Evolutionary conservation across 1,140 invertebrate species (phyloP).

Genomic region (Caligus rogercresseyi): DNA sequence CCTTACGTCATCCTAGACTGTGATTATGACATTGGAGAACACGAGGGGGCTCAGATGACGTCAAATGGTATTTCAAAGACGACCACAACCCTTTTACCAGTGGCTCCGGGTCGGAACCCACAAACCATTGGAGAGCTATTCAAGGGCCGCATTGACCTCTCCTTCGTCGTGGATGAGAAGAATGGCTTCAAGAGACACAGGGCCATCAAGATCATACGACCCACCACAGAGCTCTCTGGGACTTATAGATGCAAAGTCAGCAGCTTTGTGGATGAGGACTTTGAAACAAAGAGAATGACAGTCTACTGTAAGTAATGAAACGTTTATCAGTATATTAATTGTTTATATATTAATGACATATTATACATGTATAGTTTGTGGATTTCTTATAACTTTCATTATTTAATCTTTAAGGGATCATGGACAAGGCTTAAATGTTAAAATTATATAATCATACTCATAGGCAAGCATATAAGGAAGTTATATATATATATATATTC

Average conservation of each 20-base stretch:
- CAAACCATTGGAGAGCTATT: conserved; percentile 16
- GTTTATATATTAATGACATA: no score
- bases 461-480: no score
- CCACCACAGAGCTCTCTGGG: conserved; percentile 50
- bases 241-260: conserved; percentile 51
- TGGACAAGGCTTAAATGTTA: no score
- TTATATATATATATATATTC: no score
- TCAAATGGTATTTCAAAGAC: not conserved
- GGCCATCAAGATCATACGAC: conserved; percentile 50
- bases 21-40: conserved; percentile 4
- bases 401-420: no score
- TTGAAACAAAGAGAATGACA: conserved; percentile 13
- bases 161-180: conserved; percentile 6
- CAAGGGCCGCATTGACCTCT: conserved; percentile 5
- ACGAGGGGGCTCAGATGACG: conserved; percentile 5
- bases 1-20: conserved; percentile 13
- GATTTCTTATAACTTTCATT: no score
- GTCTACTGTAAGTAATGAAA: conserved; percentile 19
- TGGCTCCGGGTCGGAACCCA: conserved; percentile 31
- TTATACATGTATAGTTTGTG: no score
- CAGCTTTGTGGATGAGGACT: conserved; percentile 18
- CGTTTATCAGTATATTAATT: no score
- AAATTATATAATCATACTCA: no score
- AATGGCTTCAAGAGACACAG: conserved; percentile 33
- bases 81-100: conserved; percentile 40